Base-by-base conservation (phyloP, 2,797 vertebrate species). In the Eptatretus atami region DNA sequence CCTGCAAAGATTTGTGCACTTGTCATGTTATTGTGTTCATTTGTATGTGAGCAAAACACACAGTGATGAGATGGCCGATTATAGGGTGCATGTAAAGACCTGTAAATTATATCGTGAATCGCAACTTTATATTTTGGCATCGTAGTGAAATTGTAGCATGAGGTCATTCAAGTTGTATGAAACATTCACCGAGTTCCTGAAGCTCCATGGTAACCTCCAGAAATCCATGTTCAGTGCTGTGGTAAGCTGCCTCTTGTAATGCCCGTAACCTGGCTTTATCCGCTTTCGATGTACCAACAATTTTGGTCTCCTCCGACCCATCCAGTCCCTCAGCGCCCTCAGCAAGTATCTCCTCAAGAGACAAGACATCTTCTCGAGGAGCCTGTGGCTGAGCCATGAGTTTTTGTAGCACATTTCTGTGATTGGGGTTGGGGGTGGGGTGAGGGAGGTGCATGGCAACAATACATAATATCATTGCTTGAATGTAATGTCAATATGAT, bases 141-240 rank as follows among this genome's bases (percentile, higher is more conserved):
- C 6, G 31, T 44, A 44, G 31, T 8, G 31, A 2, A 44, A 44
- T 44, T 44, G 31, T 44, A 44, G 4, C 4, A 44, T 44, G 31
- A 44, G 31, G 31, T 5, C 6, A 44, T 44, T 44, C 31, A 44
- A 44, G 31, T 44, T 44, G 31, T 44, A 44, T 8, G 4, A 44
- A 44, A 44, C 31, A 44, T 85, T 75, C 63, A 95, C 90, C 90
- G 55, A 92, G 78, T 73, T 85, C 92, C 64, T 86, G 79, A 72
- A 88, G 86, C 63, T 96, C 90, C 65, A 98, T 84, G 70, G 85
- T 94, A 69, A 96, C 87, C 69, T 96, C 90, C 68, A 98, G 84
- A 6, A 90, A 87, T 53, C 87, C 82, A 0, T 98, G 90, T 67
- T 98, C 90, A 0, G 90, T 75, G 5, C 92, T 90, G 76, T 98